Percentiles rank a stretch among this genome's conserved stretches.
phyloP scores from a whole-genome alignment of 1,140 invertebrate genomes.

The Holotrichia oblita region DNA sequence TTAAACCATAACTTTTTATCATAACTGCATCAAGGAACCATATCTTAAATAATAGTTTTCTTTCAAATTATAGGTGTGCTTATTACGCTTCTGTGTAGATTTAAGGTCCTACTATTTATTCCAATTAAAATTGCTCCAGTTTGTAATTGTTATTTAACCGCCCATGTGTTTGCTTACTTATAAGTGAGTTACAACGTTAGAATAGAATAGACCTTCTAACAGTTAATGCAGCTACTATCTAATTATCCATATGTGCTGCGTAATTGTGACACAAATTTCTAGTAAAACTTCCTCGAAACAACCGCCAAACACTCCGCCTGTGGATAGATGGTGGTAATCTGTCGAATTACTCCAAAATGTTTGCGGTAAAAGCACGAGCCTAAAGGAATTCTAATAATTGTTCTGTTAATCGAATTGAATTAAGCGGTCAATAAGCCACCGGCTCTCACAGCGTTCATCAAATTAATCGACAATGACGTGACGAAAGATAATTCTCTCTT shows the following conservation, averaged over 20 bases:
- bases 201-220: not conserved
- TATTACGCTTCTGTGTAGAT: too few relatives aligned
- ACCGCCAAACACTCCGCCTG: not conserved
- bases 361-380: not conserved
- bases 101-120: not conserved
- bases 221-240: not conserved
- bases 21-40: too few relatives aligned
- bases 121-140: not conserved
- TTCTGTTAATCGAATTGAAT: not conserved
- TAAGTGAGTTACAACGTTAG: not conserved
- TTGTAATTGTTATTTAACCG: not conserved
- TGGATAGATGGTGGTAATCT: not conserved
- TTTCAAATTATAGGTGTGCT: not conserved
- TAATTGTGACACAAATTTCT: not conserved
- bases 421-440: not conserved
- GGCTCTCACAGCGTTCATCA: not conserved
- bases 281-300: not conserved
- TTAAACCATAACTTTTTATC: too few relatives aligned
- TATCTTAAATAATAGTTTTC: not conserved
- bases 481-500: not conserved
- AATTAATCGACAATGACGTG: not conserved
- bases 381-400: not conserved
- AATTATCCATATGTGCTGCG: not conserved
- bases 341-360: not conserved
- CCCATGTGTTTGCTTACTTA: constrained; percentile 4